Conservation (phyloP, 2,113 vertebrate species). For the Scopus umbretta region DNA sequence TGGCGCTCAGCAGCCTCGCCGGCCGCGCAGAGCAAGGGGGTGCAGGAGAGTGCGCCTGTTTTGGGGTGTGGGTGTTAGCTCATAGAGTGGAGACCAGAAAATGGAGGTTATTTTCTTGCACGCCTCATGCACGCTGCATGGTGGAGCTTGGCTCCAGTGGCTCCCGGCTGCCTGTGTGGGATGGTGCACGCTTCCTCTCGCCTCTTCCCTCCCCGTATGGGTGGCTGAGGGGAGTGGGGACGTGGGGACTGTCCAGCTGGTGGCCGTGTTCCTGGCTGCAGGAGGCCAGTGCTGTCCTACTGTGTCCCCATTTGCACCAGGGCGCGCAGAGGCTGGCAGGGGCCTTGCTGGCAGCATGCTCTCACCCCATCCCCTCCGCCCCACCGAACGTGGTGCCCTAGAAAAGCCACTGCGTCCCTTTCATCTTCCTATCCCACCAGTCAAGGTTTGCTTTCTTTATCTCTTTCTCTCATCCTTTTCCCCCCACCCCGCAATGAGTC, state of each 20-base stretch:
- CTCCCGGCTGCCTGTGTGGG: fast-evolving
- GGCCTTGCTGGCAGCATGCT: background rate
- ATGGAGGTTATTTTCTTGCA: fast-evolving
- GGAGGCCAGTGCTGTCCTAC: background rate
- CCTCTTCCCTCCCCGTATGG: background rate
- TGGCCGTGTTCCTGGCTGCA: background rate
- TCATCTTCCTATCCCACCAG: constrained; percentile 9
- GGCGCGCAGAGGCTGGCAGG: background rate
- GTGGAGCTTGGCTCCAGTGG: background rate
- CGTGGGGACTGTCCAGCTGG: background rate
- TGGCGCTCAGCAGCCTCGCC: fast-evolving
- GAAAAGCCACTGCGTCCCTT: constrained; percentile 9
- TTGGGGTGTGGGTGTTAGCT: background rate
- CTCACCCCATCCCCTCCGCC: background rate
- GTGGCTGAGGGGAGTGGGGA: background rate
- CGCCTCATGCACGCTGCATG: fast-evolving
- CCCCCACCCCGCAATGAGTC: constrained; percentile 11
- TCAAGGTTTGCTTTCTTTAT: constrained; percentile 20
- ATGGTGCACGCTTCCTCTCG: fast-evolving
- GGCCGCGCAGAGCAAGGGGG: fast-evolving
- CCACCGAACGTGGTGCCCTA: background rate
- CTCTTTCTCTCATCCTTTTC: constrained; percentile 5
- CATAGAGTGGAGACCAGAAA: background rate
- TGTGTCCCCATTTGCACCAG: fast-evolving
- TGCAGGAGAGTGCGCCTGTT: background rate